Evolutionary conservation across 2,888 invertebrate species (phyloP).

Genomic region (Noctua janthe): DNA sequence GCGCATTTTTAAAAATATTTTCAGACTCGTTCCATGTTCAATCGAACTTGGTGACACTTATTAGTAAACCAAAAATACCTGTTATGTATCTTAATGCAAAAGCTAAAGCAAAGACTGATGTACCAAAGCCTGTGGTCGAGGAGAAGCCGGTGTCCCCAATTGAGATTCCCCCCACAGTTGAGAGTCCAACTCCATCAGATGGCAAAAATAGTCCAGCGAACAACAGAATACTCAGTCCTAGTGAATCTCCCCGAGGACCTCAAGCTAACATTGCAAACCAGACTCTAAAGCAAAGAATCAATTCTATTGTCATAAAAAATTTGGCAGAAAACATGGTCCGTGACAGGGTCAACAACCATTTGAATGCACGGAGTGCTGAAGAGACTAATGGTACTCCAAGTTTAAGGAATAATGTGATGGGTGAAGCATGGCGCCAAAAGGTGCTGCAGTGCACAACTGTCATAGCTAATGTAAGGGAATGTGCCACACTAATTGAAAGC

Average conservation of each 20-base stretch:
- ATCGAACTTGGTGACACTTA: constrained; percentile 96
- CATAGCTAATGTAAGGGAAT: constrained; percentile 94
- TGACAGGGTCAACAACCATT: constrained; percentile 87
- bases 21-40: constrained; percentile 98
- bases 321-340: constrained; percentile 95
- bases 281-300: constrained; percentile 96
- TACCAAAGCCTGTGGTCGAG: constrained; percentile 87
- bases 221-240: constrained; percentile 88
- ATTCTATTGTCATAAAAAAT: constrained; percentile 96
- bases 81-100: constrained; percentile 90
- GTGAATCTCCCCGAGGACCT: constrained; percentile 87
- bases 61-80: constrained; percentile 94
- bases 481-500: constrained; percentile 93
- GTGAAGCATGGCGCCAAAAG: constrained; percentile 95
- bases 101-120: constrained; percentile 87
- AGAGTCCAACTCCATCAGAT: constrained; percentile 87
- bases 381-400: constrained; percentile 86
- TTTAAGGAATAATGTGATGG: constrained; percentile 86
- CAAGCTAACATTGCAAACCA: constrained; percentile 92
- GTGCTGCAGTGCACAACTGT: constrained; percentile 95
- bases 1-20: constrained; percentile 97
- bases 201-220: constrained; percentile 85
- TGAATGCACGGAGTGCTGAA: constrained; percentile 85
- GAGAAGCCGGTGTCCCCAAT: constrained; percentile 81
- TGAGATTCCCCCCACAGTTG: constrained; percentile 77